Evolutionary conservation across 2,113 vertebrate species (phyloP), one percentile per base, ranked within the genome.

Genomic region (Cathartes aura): DNA sequence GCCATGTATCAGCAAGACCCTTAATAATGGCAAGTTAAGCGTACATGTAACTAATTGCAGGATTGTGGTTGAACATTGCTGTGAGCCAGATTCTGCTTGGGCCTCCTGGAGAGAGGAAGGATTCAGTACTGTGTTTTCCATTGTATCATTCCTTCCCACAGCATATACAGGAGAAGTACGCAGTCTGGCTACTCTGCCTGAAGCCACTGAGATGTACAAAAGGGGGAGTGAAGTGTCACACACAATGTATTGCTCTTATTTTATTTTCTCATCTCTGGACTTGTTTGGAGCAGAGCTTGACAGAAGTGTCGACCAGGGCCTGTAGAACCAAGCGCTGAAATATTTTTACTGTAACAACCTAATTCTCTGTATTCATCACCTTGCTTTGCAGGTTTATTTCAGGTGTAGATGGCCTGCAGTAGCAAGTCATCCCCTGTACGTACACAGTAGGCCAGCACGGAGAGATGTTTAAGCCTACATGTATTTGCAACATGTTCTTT

Each of bases 371-470:
- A 45, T 47, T 52, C 45, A 18, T 52, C 12, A 24, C 36, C 18
- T 52, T 62, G 40, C 45, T 83, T 62, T 80, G 30, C 29, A 47
- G n/a, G 13, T 42, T 59, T 42, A 24, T 84, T 64, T 58, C 22
- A 26, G 43, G 12, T 34, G 29, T 53, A 24, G 17, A 8, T 55
- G 45, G 52, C 71, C 27, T 68, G 63, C 36, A 42, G 26, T 34
- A 63, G 50, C 38, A 80, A 58, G 48, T 53, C 30, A 15, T 29
- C 12, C 23, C 70, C 26, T 42, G 10, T 60, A 42, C 0, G 0
- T 64, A 29, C 0, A 2, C 12, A 29, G 32, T 18, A 53, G 62
- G n/a, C 12, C 20, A 83, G 43, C 40, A 24, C 0, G 3, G 40
- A 60, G 58, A 45, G 40, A 9, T 36, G 11, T 43, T 45, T 36